Evolutionary conservation across 2,113 vertebrate species (phyloP).

Genomic region (Catagonus wagneri): DNA sequence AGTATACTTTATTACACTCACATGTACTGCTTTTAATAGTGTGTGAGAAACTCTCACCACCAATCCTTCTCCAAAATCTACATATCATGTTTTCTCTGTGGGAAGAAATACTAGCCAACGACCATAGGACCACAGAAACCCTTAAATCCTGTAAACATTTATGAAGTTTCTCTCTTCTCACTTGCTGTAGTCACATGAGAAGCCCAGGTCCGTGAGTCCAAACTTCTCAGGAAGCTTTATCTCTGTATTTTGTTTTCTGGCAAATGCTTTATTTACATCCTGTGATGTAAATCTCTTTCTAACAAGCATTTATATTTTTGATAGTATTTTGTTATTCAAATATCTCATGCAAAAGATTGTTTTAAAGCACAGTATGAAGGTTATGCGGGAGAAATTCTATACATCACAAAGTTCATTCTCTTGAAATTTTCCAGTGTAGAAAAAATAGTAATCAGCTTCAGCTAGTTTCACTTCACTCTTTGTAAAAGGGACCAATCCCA

Average conservation of each 20-base stretch:
- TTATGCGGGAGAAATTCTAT: conserved; percentile 63
- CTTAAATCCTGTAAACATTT: not conserved
- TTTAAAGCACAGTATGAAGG: conserved; percentile 57
- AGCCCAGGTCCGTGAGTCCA: not conserved
- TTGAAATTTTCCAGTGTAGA: conserved; percentile 54
- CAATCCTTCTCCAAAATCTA: not conserved
- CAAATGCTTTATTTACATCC: conserved; percentile 63
- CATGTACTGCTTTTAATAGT: not conserved
- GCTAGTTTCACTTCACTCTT: conserved; percentile 43
- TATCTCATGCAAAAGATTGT: conserved; percentile 47
- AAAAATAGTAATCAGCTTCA: conserved; percentile 38
- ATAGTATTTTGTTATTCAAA: conserved; percentile 45
- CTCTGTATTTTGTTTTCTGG: conserved; percentile 35
- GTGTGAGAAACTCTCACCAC: not conserved
- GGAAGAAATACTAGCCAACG: not conserved
- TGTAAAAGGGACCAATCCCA: conserved; percentile 11
- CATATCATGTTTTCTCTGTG: not conserved
- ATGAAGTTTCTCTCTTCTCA: not conserved
- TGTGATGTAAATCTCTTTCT: conserved; percentile 57
- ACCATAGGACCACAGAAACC: not conserved
- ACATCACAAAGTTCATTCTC: conserved; percentile 8
- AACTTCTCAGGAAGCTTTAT: conserved; percentile 9
- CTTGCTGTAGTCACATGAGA: not conserved
- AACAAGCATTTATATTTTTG: conserved; percentile 38
- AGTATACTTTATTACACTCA: not conserved